Evolutionary conservation across 2,888 invertebrate species (phyloP), one percentile per base, ranked within the genome.

Genomic region (Campopleginae sp.): DNA sequence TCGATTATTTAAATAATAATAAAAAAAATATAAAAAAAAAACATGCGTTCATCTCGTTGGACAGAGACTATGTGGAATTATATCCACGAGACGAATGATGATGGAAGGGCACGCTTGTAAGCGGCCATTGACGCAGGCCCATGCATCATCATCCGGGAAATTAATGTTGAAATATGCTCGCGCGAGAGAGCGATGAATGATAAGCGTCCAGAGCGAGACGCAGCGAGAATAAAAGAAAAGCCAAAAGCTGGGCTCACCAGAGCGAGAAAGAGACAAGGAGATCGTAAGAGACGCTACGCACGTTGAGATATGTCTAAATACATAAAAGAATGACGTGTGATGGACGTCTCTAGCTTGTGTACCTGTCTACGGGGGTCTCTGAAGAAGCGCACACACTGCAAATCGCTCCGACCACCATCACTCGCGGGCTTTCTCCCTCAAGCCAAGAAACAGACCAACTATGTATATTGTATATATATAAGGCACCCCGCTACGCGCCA

Each of bases 221-320:
- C 82, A 86, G n/a, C n/a, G 66, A 68, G 63, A 70, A 78, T 61
- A 74, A 61, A 54, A 61, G 68, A 61, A 27, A 31, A 33, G 72
- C 58, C 51, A 68, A 70, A 58, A 68, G 44, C 66, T 48, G 46
- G 68, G 58, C 38, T 17, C 51, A 38, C 38, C 86, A 87, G 86
- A 87, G 86, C 86, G 86, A 87, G 42, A 63, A 51, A 70, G 61
- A 51, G 19, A 71, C 68, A 81, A 68, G 78, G 84, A 76, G 58
- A 72, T 78, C 66, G 81, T 71, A 83, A 85, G 77, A 81, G 82
- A 82, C 71, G 65, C 46, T 81, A 75, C 61, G 48, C 76, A 80
- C 90, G 88, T 91, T 90, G 90, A 92, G 92, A 91, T 92, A 92
- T 90, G 91, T 92, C 92, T 93, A 92, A 93, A 93, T 92, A 93